phyloP scores from a whole-genome alignment of 2,113 vertebrate genomes.

The Brienomyrus longianalis region DNA sequence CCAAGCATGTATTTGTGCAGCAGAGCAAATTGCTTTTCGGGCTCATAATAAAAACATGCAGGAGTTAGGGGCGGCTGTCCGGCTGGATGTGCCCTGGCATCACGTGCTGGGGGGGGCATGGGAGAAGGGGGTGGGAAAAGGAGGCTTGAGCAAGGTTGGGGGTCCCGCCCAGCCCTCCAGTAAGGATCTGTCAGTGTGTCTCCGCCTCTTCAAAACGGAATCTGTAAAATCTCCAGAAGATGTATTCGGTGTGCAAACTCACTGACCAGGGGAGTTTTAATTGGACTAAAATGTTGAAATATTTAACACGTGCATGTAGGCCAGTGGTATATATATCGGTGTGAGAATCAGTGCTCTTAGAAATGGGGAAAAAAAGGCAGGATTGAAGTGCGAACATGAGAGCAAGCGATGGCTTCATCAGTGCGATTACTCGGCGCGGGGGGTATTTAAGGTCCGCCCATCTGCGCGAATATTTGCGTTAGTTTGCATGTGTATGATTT shows the following conservation, averaged over 20 bases:
- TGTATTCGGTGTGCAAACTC: neutral
- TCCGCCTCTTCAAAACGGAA: neutral
- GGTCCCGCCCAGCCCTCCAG: neutral
- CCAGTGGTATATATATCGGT: neutral
- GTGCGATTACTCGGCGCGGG: neutral
- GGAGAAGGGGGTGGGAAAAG: too few relatives aligned
- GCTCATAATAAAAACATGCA: constrained; percentile 3
- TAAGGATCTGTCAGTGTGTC: neutral
- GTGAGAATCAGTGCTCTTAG: neutral
- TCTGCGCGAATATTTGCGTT: neutral
- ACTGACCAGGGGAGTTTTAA: neutral
- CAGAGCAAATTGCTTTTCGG: constrained; percentile 13
- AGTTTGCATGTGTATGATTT: neutral
- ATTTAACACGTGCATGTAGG: neutral
- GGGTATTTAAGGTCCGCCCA: neutral
- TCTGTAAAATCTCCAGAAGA: neutral
- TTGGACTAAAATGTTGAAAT: neutral
- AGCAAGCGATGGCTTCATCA: neutral
- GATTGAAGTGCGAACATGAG: neutral
- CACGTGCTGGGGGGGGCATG: neutral
- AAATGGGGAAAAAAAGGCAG: neutral
- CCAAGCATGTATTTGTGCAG: constrained; percentile 13
- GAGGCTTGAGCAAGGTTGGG: neutral
- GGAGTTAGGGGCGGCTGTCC: neutral
- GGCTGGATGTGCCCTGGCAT: neutral